These are phyloP conservation scores for Acrobasis consociella DNA, from an alignment of 2,888 invertebrate species.

Conservation along the genomic window DNA sequence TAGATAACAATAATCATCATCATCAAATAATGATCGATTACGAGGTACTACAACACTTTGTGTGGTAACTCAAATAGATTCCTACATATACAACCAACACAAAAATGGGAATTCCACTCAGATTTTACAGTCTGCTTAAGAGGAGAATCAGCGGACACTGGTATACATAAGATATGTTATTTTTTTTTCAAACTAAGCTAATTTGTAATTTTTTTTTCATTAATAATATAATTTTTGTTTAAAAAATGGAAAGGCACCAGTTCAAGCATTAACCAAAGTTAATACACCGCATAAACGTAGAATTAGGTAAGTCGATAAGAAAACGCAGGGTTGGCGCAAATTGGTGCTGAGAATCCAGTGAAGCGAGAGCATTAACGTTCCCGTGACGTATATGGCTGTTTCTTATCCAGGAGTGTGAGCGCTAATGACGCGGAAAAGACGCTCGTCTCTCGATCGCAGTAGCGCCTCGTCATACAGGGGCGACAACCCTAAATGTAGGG, in stretches of 20 bases:
- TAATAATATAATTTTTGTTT: constrained; percentile 20
- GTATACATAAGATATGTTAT: too few species aligned
- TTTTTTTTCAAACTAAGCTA: too few species aligned
- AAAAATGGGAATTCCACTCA: too few species aligned
- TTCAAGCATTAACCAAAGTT: constrained; percentile 55
- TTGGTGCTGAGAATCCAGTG: constrained; percentile 67
- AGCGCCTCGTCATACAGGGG: constrained; percentile 40
- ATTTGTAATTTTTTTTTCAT: neutral
- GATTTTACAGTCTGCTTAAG: too few species aligned
- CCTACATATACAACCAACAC: too few species aligned
- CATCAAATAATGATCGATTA: too few species aligned
- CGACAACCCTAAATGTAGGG: constrained; percentile 24
- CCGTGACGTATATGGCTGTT: constrained; percentile 36
- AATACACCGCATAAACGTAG: constrained; percentile 65
- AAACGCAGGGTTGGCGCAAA: constrained; percentile 65
- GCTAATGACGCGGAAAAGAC: constrained; percentile 75
- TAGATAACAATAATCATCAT: too few species aligned
- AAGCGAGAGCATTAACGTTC: constrained; percentile 66
- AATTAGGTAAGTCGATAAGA: constrained; percentile 72
- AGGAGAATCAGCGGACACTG: too few species aligned
- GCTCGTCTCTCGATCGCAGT: constrained; percentile 59
- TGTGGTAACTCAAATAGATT: too few species aligned
- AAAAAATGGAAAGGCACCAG: constrained; percentile 29
- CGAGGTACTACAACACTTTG: too few species aligned
- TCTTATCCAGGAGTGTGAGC: constrained; percentile 54